Evolutionary conservation across 2,113 vertebrate genomes (phyloP).

Genomic region (Corythornis vintsioides): DNA sequence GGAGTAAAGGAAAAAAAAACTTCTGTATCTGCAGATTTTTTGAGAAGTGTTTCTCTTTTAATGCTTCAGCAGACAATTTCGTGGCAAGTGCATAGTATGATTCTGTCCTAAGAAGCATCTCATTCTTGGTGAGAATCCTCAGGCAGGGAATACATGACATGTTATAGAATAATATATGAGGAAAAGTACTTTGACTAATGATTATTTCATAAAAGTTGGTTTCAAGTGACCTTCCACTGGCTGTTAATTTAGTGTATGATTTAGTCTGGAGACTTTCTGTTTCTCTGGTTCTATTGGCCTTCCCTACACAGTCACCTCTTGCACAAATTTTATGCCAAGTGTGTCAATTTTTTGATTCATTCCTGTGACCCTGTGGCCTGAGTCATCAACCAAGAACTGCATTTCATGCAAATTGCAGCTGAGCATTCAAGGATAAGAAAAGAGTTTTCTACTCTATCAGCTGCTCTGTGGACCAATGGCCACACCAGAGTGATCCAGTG

Average conservation of each 20-base stretch:
- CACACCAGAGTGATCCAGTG: not conserved
- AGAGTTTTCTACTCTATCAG: not conserved
- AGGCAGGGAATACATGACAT: not conserved
- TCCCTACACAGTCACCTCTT: not conserved
- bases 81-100: not conserved
- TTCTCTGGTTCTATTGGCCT: not conserved
- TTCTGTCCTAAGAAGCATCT: not conserved
- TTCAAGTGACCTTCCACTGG: not conserved
- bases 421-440: not conserved
- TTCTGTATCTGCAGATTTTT: not conserved
- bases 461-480: not conserved
- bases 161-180: not conserved
- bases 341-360: not conserved
- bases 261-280: not conserved
- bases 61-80: not conserved
- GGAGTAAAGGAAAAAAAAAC: not conserved
- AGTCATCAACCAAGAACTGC: not conserved
- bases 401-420: not conserved
- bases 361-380: not conserved
- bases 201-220: not conserved
- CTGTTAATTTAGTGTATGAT: not conserved
- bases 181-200: not conserved
- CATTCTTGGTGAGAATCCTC: not conserved
- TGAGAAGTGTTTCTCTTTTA: not conserved
- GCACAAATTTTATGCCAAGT: not conserved